phyloP scores from a whole-genome alignment of 2,113 vertebrate genomes.

The Psilopogon haemacephalus region DNA sequence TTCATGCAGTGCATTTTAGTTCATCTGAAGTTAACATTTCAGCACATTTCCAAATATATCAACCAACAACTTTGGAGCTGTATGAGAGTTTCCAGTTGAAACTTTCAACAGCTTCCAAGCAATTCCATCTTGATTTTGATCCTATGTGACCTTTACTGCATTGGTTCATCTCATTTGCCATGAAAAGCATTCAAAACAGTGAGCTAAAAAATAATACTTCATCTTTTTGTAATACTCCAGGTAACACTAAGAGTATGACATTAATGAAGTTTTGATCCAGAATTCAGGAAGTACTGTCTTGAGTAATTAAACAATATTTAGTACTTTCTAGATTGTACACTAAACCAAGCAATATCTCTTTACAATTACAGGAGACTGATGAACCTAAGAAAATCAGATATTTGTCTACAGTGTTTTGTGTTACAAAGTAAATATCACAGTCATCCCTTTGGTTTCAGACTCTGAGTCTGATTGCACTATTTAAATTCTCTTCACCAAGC shows the following conservation, averaged over 20 bases:
- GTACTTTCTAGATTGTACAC: background rate
- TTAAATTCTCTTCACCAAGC: background rate
- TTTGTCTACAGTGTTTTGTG: background rate
- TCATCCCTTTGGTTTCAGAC: background rate
- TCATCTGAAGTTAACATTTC: background rate
- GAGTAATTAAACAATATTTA: background rate
- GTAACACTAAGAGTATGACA: accelerated
- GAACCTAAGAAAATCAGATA: background rate
- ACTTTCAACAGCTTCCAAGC: background rate
- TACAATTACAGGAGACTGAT: background rate
- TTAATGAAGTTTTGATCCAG: background rate
- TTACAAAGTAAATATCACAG: background rate
- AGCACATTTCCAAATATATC: background rate
- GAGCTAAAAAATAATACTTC: background rate
- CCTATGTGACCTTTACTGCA: background rate
- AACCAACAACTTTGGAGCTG: background rate
- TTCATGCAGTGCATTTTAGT: background rate
- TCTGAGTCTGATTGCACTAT: background rate
- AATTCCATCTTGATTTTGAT: background rate
- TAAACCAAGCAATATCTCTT: background rate
- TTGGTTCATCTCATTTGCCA: background rate
- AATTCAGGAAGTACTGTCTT: background rate
- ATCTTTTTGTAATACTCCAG: background rate
- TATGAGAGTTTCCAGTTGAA: background rate
- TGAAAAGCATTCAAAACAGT: background rate